phyloP scores from a whole-genome alignment of 1,140 invertebrate genomes.

The Leptopilina boulardi region DNA sequence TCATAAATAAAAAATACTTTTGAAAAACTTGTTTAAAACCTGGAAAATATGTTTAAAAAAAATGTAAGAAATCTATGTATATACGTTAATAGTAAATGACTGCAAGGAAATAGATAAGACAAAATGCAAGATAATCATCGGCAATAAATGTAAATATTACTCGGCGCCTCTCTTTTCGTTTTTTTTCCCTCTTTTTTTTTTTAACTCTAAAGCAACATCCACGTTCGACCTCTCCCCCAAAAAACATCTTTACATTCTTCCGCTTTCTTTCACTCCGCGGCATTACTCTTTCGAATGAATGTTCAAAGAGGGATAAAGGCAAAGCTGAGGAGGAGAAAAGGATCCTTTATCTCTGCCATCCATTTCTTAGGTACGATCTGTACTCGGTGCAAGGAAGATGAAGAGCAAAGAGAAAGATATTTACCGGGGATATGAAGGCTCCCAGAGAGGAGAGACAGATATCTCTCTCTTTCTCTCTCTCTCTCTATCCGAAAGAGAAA shows the following conservation, averaged over 20 bases:
- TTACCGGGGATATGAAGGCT: not conserved
- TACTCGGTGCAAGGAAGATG: slow-evolving; percentile 11
- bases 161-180: not conserved
- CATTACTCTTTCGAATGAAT: slow-evolving; percentile 30
- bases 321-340: slow-evolving; percentile 26
- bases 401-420: slow-evolving; percentile 22
- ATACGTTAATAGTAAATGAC: too few species aligned
- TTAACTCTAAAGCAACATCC: not conserved
- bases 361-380: slow-evolving; percentile 29
- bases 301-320: slow-evolving; percentile 25
- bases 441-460: not conserved
- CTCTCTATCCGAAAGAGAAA: too few species aligned
- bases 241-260: slow-evolving; percentile 20
- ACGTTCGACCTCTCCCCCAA: not conserved
- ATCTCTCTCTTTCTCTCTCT: too few species aligned
- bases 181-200: not conserved
- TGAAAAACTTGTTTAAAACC: too few species aligned
- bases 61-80: too few species aligned
- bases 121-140: not conserved
- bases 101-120: not conserved
- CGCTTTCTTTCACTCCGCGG: slow-evolving; percentile 9
- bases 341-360: slow-evolving; percentile 25
- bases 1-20: too few species aligned
- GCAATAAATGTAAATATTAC: not conserved
- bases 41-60: too few species aligned